These are phyloP conservation scores for Lepilemur septentrionalis DNA, from an alignment of 2,797 vertebrate genomes.

Conservation along the genomic window DNA sequence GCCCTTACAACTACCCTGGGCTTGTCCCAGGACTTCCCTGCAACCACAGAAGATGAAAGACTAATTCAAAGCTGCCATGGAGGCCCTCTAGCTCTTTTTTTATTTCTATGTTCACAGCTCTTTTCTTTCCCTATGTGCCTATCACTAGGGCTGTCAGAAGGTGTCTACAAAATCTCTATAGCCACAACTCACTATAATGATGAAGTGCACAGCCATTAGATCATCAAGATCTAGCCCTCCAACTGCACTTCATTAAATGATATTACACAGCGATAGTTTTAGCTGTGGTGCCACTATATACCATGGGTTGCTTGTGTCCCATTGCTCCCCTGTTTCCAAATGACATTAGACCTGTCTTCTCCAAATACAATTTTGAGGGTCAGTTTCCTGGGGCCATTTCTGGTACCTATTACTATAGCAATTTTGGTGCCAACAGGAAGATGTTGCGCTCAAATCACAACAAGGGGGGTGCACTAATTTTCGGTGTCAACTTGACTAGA, in stretches of 20 bases:
- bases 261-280: neutral
- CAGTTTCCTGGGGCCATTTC: neutral
- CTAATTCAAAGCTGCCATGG: neutral
- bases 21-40: neutral
- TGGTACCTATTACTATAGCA: neutral
- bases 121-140: neutral
- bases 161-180: neutral
- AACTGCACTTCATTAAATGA: neutral
- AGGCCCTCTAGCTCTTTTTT: neutral
- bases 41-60: neutral
- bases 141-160: neutral
- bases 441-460: neutral
- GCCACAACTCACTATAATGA: neutral
- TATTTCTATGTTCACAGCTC: neutral
- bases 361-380: neutral
- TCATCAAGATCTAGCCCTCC: neutral
- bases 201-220: neutral
- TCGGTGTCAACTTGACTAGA: neutral
- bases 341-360: neutral
- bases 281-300: neutral
- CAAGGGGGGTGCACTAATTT: neutral
- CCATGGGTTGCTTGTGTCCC: neutral
- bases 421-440: neutral
- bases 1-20: no score
- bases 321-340: neutral